Base-by-base conservation (phyloP, 2,888 invertebrate genomes). In the Limnephilus lunatus region DNA sequence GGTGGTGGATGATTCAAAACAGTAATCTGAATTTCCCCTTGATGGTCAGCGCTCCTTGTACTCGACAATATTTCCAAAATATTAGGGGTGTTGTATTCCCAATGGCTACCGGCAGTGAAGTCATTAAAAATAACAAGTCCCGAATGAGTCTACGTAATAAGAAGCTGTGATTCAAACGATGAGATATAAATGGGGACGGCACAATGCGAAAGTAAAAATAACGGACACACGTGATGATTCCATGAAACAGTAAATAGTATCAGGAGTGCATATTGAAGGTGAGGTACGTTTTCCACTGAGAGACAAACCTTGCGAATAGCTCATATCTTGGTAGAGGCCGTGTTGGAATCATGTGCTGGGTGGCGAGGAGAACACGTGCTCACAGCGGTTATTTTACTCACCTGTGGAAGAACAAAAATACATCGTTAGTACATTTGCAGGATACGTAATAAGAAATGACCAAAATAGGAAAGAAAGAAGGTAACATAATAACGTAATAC, bases 251-350 rank as follows among this genome's bases (percentile, higher is more conserved):
- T 68, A 9, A 68, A 68, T 2, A 86, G 44, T 86, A 86, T 44
- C 48, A 86, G 86, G 48, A 86, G 39, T 39, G 39, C 44, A 86
- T 35, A 86, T 86, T 35, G 39, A 86, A 86, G 86, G 14, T 39
- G 86, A 86, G 86, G 30, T 86, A 44, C 44, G 89, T 81, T 89
- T 81, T 44, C 81, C 32, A 68, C 35, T 85, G 81, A 82, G 80
- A 81, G 90, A 93, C 93, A 93, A 93, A 93, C 93, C 93, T 93
- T 93, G 93, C 93, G 93, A 93, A 93, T 93, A 93, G 93, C 91
- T 93, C 93, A 93, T 93, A 93, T 93, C 93, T 93, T 92, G 89
- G 92, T 68, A 91, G 93, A 89, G 91, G 91, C 93, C 93, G 93
- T 93, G 93, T 93, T 92, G 93, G 91, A 93, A 91, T 93, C 93